These are phyloP conservation scores for Trichomalopsis sarcophagae DNA, from an alignment of 1,140 invertebrate species.

Conservation along the genomic window DNA sequence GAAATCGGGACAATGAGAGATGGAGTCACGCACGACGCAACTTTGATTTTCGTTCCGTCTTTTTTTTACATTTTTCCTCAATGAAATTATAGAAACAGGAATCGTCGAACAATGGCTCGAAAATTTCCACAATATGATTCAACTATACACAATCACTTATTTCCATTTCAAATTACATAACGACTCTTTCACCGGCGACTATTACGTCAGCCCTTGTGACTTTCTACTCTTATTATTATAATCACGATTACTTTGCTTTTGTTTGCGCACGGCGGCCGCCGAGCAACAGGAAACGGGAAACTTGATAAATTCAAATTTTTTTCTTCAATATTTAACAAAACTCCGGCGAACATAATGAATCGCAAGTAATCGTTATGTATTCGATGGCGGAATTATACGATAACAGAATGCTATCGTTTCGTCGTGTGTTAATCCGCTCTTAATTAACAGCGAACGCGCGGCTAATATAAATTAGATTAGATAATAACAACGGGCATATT, in stretches of 20 bases:
- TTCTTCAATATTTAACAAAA: slow-evolving; percentile 36
- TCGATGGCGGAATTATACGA: background rate
- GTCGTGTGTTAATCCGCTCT: background rate
- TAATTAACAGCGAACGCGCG: background rate
- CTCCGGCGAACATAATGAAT: slow-evolving; percentile 29
- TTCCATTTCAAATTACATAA: slow-evolving; percentile 51
- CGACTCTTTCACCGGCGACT: slow-evolving; percentile 31
- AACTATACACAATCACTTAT: slow-evolving; percentile 44
- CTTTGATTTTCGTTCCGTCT: too few relatives aligned
- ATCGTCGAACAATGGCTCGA: slow-evolving; percentile 39
- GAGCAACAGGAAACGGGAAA: slow-evolving; percentile 35
- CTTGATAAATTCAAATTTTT: slow-evolving; percentile 44
- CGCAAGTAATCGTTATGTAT: slow-evolving; percentile 23
- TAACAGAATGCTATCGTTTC: background rate
- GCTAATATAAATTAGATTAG: background rate
- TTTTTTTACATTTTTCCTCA: slow-evolving; percentile 5
- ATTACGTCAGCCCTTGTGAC: slow-evolving; percentile 24
- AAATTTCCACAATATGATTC: slow-evolving; percentile 42
- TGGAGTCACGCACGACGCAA: too few relatives aligned
- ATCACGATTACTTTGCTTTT: slow-evolving; percentile 44
- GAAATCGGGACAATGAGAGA: too few relatives aligned
- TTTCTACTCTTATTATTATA: slow-evolving; percentile 49
- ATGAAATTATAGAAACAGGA: slow-evolving; percentile 28
- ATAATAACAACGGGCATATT: too few relatives aligned
- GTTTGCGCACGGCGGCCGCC: background rate